Conservation (phyloP, 2,113 vertebrate species). For the Cygnus atratus region DNA sequence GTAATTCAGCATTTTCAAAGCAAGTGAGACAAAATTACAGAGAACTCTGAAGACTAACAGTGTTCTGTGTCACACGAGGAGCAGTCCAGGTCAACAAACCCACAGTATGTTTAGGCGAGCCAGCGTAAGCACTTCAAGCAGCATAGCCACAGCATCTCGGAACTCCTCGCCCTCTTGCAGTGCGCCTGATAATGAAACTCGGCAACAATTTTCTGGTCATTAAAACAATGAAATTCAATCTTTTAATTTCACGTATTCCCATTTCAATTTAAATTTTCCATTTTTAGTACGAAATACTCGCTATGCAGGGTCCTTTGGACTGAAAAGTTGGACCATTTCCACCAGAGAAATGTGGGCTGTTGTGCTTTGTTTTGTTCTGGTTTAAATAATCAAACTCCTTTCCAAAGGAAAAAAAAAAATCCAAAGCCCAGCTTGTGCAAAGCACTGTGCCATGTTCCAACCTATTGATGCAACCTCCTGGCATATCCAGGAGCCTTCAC, state of each 20-base stretch:
- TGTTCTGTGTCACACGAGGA: neutral
- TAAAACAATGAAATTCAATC: neutral
- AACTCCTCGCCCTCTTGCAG: neutral
- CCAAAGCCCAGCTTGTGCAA: conserved; percentile 23
- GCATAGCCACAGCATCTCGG: neutral
- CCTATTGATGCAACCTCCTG: conserved; percentile 24
- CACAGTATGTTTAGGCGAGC: neutral
- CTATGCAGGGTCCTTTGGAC: neutral
- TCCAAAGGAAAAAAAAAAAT: conserved; percentile 11
- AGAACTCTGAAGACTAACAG: neutral
- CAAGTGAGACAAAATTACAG: neutral
- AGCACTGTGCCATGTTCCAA: neutral
- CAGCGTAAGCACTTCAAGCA: neutral
- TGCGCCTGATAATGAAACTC: neutral
- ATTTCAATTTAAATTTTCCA: neutral
- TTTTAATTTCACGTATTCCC: neutral
- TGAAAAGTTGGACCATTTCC: neutral
- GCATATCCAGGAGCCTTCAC: conserved; percentile 25
- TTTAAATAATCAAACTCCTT: neutral
- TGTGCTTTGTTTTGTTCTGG: conserved; percentile 19
- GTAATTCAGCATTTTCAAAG: neutral
- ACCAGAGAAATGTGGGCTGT: neutral
- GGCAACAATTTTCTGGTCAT: neutral
- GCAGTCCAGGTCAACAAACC: neutral
- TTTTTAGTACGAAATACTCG: neutral